Evolutionary conservation across 2,113 vertebrate genomes (phyloP).

Genomic region (Aptenodytes patagonicus): DNA sequence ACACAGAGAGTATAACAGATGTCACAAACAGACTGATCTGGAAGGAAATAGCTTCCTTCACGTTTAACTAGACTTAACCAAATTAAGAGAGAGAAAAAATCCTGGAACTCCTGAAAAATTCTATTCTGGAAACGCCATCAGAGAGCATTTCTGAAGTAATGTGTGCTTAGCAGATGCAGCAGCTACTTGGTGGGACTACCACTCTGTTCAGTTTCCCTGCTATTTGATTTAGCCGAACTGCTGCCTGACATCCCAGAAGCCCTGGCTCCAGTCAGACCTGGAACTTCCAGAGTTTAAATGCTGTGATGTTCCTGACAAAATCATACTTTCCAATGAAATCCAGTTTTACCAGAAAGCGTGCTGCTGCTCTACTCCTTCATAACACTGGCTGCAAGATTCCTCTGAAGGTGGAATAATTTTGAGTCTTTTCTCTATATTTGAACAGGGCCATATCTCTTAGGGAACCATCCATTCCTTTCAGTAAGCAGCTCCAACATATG

Average conservation of each 20-base stretch:
- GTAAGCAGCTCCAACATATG: not conserved
- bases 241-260: not conserved
- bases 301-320: not conserved
- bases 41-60: not conserved
- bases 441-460: fast-evolving
- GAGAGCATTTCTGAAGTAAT: not conserved
- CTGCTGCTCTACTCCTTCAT: not conserved
- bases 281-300: not conserved
- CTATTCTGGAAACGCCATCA: not conserved
- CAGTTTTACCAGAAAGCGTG: not conserved
- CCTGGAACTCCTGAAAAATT: not conserved
- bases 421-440: not conserved
- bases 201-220: not conserved
- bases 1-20: not conserved
- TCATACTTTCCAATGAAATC: not conserved
- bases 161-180: not conserved
- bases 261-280: not conserved
- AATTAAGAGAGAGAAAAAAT: not conserved
- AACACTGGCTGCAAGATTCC: not conserved
- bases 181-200: not conserved
- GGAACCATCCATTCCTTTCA: not conserved
- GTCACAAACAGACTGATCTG: not conserved
- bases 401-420: not conserved
- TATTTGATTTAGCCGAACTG: not conserved
- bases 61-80: not conserved